Conservation (phyloP, 2,888 invertebrate species). For the Papilio protenor region DNA sequence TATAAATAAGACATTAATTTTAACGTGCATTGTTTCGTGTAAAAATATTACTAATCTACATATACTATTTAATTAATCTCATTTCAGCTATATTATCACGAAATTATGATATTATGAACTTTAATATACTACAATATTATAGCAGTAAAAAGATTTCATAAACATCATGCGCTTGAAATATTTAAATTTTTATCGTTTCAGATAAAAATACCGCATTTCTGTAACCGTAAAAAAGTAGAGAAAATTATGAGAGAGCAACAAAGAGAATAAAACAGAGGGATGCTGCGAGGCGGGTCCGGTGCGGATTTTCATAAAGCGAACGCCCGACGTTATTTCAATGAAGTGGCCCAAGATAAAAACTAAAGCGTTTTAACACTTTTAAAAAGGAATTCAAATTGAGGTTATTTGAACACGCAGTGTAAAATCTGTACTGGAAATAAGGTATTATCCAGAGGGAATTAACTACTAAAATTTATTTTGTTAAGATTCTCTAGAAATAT, state of each 20-base stretch:
- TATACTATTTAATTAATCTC: no score
- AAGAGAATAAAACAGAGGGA: slow-evolving; percentile 57
- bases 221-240: slow-evolving; percentile 32
- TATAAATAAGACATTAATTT: no score
- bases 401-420: background rate
- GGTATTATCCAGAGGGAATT: background rate
- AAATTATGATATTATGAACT: background rate
- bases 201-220: slow-evolving; percentile 34
- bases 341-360: slow-evolving; percentile 28
- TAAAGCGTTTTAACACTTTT: slow-evolving; percentile 14
- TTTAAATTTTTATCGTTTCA: slow-evolving; percentile 45
- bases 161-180: slow-evolving; percentile 26
- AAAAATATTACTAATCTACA: no score
- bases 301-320: slow-evolving; percentile 60
- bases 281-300: slow-evolving; percentile 54
- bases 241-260: slow-evolving; percentile 58
- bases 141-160: slow-evolving; percentile 7
- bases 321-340: slow-evolving; percentile 42
- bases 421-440: background rate
- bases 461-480: background rate
- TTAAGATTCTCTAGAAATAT: background rate
- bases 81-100: background rate
- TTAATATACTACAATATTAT: background rate
- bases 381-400: background rate
- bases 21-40: no score